Conservation (phyloP, 2,113 vertebrate species). For the Cynoglossus semilaevis region DNA sequence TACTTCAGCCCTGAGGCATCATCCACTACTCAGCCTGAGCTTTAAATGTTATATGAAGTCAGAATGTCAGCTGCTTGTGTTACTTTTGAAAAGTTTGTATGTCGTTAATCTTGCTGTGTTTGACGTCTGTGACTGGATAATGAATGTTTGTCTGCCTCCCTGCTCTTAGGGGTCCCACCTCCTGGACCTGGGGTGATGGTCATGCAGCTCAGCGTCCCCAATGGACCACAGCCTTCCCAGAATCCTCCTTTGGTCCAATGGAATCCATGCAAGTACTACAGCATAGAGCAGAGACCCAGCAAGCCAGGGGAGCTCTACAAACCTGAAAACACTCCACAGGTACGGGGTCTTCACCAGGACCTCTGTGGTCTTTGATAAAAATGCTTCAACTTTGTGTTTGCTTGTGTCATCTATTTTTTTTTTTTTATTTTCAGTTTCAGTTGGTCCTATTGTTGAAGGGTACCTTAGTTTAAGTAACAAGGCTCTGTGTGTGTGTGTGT, state of each 20-base stretch:
- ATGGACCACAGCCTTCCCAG: conserved; percentile 85
- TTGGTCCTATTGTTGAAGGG: too few relatives aligned
- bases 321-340: conserved; percentile 87
- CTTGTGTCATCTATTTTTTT: neutral
- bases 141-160: neutral
- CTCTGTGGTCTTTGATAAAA: conserved; percentile 8
- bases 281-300: conserved; percentile 90
- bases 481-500: too few relatives aligned
- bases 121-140: too few relatives aligned
- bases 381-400: neutral
- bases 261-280: conserved; percentile 99
- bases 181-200: conserved; percentile 93
- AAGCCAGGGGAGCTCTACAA: conserved; percentile 92
- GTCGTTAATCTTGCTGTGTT: too few relatives aligned
- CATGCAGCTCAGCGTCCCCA: conserved; percentile 96
- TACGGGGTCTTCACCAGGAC: conserved; percentile 35
- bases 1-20: neutral
- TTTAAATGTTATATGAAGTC: neutral
- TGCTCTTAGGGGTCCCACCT: conserved; percentile 84
- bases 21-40: neutral
- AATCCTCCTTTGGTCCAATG: conserved; percentile 93
- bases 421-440: too few relatives aligned
- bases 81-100: conserved; percentile 1
- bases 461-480: too few relatives aligned
- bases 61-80: conserved; percentile 1